Base-by-base conservation (phyloP, 2,888 invertebrate genomes). In the Schrankia costaestrigalis region DNA sequence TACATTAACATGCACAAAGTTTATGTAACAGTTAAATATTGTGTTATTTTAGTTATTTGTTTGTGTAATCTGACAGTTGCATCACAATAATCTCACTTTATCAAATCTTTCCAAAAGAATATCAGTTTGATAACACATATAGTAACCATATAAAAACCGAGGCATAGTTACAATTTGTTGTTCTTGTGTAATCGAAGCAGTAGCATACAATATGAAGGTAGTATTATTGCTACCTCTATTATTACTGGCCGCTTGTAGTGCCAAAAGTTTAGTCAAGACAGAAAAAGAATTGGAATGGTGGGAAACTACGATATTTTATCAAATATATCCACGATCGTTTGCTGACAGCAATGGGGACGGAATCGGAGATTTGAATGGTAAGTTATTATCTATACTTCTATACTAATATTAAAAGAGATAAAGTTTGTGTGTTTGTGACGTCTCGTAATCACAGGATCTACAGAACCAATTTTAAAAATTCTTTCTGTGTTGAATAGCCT, bases 251-350 rank as follows among this genome's bases (percentile, higher is more conserved):
- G 1, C 64, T 3, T 67, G 64, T 53, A 46, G 53, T 38, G 68
- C 61, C 6, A 63, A 55, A 26, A 46, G 71, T 11, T 41, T 58
- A 18, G 61, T 56, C 18, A 53, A 57, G 26, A 35, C 61, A 6
- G 71, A 71, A 26, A 56, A 40, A 1, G 67, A 73, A 1, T 50
- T 66, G 11, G 89, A 90, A 51, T 96, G 96, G 96, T 95, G 94
- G 93, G 90, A 93, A 56, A 90, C 90, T 6, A 90, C 92, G 2
- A 90, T 91, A 21, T 89, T 95, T 49, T 96, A 96, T 72, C 94
- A 95, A 73, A 91, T 95, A 31, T 94, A 94, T 67, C 92, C 94
- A 0, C 89, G 93, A 43, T 94, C 95, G 1, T 96, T 93, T 75
- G 90, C 90, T 63, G 97, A 97, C 66, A 91, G 92, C 38, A 73